A percentile compares a stretch with the other conserved stretches of the same genome.
These are phyloP conservation scores for Takifugu rubripes DNA, from an alignment of 2,797 vertebrate species.

Conservation along the genomic window DNA sequence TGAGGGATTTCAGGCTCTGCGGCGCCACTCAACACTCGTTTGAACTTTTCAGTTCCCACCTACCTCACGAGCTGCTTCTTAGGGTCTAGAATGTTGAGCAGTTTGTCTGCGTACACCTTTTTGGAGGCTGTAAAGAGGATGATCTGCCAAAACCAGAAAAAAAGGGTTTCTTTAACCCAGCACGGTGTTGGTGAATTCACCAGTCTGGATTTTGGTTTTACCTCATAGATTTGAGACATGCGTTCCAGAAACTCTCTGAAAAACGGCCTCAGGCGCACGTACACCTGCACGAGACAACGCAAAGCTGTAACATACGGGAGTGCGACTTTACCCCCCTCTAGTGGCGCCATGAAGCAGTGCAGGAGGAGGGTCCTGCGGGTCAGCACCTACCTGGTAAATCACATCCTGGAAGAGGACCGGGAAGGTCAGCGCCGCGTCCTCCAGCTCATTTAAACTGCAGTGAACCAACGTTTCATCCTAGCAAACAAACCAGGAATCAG, in stretches of 20 bases:
- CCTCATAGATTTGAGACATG: constrained; percentile 99
- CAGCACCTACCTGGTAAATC: constrained; percentile 90
- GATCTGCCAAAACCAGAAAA: constrained; percentile 74
- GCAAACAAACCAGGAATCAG: background rate
- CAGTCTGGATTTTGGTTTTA: constrained; percentile 54
- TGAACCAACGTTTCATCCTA: constrained; percentile 98
- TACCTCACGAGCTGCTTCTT: constrained; percentile 99
- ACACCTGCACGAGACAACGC: constrained; percentile 78
- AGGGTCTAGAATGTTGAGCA: constrained; percentile 98
- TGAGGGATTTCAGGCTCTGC: constrained; percentile 38
- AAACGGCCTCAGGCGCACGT: constrained; percentile 95
- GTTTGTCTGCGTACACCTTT: constrained; percentile 99
- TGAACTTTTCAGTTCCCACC: background rate
- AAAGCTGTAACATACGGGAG: background rate
- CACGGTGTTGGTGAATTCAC: background rate
- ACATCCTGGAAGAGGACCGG: constrained; percentile 99
- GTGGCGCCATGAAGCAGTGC: constrained; percentile 15
- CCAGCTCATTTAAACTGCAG: constrained; percentile 97
- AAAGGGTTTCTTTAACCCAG: background rate
- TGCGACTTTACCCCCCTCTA: constrained; percentile 44
- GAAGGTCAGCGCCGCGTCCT: constrained; percentile 97
- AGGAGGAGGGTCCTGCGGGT: fast-evolving
- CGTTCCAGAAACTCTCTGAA: constrained; percentile 98
- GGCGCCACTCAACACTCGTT: constrained; percentile 42
- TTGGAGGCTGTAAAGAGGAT: constrained; percentile 99